phyloP scores from a whole-genome alignment of 2,113 vertebrate species.

The Meriones unguiculatus region DNA sequence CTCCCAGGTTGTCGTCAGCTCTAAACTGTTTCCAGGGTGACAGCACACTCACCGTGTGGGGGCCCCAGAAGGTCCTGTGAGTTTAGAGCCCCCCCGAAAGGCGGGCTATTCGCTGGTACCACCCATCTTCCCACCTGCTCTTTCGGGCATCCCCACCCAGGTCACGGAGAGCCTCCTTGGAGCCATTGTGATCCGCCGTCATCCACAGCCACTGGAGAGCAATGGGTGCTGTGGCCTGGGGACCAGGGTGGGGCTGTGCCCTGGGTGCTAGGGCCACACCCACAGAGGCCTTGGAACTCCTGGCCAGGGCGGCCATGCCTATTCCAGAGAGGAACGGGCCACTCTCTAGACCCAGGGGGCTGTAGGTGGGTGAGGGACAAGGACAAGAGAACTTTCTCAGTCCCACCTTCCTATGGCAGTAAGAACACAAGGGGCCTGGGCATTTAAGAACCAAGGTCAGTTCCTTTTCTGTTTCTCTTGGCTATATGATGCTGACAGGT shows the following conservation, averaged over 20 bases:
- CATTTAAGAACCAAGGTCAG: neutral
- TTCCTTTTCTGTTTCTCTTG: neutral
- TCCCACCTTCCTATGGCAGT: neutral
- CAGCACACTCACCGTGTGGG: conserved; percentile 26
- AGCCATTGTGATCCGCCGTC: conserved; percentile 46
- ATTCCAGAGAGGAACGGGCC: neutral
- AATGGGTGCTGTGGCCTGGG: neutral
- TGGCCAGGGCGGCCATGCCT: neutral
- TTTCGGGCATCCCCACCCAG: neutral
- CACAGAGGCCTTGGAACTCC: neutral
- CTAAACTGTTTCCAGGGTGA: neutral
- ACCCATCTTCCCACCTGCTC: conserved; percentile 46
- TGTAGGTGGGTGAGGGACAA: neutral
- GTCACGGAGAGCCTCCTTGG: neutral
- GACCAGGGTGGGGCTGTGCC: neutral
- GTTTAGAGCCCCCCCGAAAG: neutral
- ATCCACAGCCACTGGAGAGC: neutral
- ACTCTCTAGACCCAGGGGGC: neutral
- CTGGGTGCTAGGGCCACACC: neutral
- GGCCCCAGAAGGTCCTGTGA: neutral
- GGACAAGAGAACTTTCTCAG: neutral
- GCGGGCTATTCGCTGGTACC: neutral
- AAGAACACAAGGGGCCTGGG: neutral
- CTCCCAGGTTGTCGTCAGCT: neutral
- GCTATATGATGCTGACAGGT: neutral